Conservation (phyloP, 2,113 vertebrate species). For the Macrotus californicus region DNA sequence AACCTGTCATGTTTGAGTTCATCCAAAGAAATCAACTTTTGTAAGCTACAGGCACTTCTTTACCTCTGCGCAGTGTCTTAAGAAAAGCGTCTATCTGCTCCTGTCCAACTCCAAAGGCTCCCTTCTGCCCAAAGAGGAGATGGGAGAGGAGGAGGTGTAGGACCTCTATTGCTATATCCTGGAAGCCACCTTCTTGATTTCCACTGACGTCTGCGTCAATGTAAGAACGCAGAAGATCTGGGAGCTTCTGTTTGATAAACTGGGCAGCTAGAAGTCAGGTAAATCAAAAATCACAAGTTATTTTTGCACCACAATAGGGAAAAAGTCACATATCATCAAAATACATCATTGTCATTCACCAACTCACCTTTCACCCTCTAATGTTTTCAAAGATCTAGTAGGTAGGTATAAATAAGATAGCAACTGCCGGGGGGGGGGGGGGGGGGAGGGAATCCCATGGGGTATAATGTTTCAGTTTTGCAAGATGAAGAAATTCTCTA, state of each 20-base stretch:
- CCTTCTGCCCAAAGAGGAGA: slow-evolving; percentile 99
- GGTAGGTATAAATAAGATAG: background rate
- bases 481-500: background rate
- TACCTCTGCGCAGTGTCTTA: slow-evolving; percentile 99
- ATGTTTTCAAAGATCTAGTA: background rate
- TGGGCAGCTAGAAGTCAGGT: slow-evolving; percentile 83
- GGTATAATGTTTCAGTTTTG: background rate
- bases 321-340: background rate
- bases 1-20: background rate
- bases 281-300: slow-evolving; percentile 41
- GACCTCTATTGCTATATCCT: slow-evolving; percentile 99
- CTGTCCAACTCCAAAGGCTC: slow-evolving; percentile 98
- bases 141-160: slow-evolving; percentile 99
- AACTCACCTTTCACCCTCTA: background rate
- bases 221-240: slow-evolving; percentile 97
- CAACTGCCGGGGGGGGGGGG: background rate
- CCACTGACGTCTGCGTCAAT: slow-evolving; percentile 98
- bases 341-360: background rate
- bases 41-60: background rate
- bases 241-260: slow-evolving; percentile 99
- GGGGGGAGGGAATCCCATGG: background rate
- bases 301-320: background rate
- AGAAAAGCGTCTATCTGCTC: slow-evolving; percentile 99
- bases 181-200: slow-evolving; percentile 99
- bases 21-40: background rate